phyloP scores from a whole-genome alignment of 2,113 vertebrate genomes.

The Atlantisia rogersi region DNA sequence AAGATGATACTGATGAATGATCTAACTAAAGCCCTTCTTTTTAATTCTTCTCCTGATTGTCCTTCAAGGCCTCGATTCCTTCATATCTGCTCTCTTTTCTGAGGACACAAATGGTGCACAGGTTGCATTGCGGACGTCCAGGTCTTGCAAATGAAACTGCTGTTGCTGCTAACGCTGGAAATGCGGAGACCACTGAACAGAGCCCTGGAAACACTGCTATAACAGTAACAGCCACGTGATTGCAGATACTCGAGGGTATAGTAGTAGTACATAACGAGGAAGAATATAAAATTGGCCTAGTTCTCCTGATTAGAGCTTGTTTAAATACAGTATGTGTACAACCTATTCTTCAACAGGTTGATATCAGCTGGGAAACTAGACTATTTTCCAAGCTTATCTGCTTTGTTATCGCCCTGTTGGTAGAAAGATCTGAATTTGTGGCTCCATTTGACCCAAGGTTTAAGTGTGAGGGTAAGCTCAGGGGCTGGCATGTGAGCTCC shows the following conservation, averaged over 20 bases:
- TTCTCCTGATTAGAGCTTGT: constrained; percentile 37
- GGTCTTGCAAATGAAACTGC: background rate
- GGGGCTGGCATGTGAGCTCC: background rate
- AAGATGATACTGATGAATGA: background rate
- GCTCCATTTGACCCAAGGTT: constrained; percentile 9
- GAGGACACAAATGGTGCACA: rapidly evolving
- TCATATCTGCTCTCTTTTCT: background rate
- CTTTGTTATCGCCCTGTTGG: background rate
- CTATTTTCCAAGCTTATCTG: constrained; percentile 30
- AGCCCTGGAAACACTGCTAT: background rate
- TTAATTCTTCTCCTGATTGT: background rate
- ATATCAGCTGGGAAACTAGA: background rate
- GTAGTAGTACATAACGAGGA: background rate
- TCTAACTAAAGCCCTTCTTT: background rate
- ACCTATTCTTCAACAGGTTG: constrained; percentile 11
- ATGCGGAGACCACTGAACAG: background rate
- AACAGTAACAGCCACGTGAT: background rate
- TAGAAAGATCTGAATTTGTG: background rate
- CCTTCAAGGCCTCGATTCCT: background rate
- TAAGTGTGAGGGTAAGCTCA: background rate
- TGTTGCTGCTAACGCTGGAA: background rate
- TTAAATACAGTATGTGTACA: constrained; percentile 36
- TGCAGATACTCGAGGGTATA: background rate
- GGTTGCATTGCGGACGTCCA: rapidly evolving
- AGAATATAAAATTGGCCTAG: background rate